Evolutionary conservation across 2,113 vertebrate species (phyloP).

Genomic region (Semnornis frantzii): DNA sequence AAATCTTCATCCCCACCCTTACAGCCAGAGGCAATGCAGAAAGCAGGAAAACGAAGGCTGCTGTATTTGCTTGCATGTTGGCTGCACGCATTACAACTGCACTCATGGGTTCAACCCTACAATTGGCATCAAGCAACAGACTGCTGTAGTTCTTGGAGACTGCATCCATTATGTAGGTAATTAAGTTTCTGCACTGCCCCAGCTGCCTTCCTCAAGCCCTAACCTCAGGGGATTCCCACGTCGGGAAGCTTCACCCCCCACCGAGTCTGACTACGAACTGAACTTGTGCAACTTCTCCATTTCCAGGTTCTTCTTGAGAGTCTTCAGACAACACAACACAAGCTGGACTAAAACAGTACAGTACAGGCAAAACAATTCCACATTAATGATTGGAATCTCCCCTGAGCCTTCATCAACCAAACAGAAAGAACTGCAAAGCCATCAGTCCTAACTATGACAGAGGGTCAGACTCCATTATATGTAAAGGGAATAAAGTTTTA

Average conservation of each 20-base stretch:
- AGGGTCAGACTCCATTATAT: neutral
- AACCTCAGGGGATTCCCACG: slow-evolving; percentile 27
- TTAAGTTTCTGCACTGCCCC: neutral
- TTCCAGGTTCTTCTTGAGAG: neutral
- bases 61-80: neutral
- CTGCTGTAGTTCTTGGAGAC: neutral
- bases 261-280: neutral
- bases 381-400: neutral
- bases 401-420: neutral
- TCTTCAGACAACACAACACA: too few species aligned
- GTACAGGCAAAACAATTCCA: neutral
- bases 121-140: neutral
- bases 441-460: neutral
- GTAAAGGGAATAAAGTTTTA: neutral
- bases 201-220: slow-evolving; percentile 10
- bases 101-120: neutral
- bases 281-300: neutral
- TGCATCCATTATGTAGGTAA: slow-evolving; percentile 4
- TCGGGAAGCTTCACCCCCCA: slow-evolving; percentile 10
- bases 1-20: slow-evolving; percentile 7
- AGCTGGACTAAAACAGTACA: neutral
- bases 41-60: neutral
- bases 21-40: neutral
- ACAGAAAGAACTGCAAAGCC: neutral
- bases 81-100: neutral